Evolutionary conservation across 1,140 invertebrate species (phyloP).

Genomic region (Camponotus floridanus): DNA sequence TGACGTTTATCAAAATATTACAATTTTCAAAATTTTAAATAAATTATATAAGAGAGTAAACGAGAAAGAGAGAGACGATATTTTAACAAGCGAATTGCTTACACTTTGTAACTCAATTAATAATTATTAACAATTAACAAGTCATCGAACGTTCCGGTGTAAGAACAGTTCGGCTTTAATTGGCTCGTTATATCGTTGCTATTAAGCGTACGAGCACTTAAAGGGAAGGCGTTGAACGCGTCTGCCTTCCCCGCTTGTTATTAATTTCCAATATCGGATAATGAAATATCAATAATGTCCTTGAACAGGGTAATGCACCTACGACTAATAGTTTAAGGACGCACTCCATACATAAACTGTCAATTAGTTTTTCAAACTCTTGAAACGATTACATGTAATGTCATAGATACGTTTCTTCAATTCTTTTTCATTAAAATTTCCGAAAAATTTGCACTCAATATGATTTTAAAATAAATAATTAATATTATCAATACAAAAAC

Average conservation of each 20-base stretch:
- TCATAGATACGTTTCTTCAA: slow-evolving; percentile 9
- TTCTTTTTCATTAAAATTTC: neutral
- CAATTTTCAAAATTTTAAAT: neutral
- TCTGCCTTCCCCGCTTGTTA: slow-evolving; percentile 46
- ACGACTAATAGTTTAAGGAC: slow-evolving; percentile 34
- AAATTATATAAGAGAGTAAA: neutral
- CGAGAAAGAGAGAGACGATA: neutral
- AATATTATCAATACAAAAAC: neutral
- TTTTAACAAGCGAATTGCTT: neutral
- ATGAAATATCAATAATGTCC: slow-evolving; percentile 69
- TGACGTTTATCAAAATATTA: neutral
- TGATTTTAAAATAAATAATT: neutral
- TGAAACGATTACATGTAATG: slow-evolving; percentile 45
- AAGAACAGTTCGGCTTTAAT: slow-evolving; percentile 63
- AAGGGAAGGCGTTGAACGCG: slow-evolving; percentile 27
- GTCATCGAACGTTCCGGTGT: neutral
- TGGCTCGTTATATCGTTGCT: slow-evolving; percentile 57
- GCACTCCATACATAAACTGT: slow-evolving; percentile 34
- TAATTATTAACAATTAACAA: neutral
- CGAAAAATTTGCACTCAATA: neutral
- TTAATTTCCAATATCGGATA: slow-evolving; percentile 72
- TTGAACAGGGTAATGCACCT: slow-evolving; percentile 57
- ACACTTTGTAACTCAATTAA: neutral
- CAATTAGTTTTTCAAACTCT: slow-evolving; percentile 51
- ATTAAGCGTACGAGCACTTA: slow-evolving; percentile 46